A percentile compares a stretch with the other conserved stretches of the same genome.
phyloP scores from a whole-genome alignment of 2,888 invertebrate genomes.

The Maniola hyperantus region DNA sequence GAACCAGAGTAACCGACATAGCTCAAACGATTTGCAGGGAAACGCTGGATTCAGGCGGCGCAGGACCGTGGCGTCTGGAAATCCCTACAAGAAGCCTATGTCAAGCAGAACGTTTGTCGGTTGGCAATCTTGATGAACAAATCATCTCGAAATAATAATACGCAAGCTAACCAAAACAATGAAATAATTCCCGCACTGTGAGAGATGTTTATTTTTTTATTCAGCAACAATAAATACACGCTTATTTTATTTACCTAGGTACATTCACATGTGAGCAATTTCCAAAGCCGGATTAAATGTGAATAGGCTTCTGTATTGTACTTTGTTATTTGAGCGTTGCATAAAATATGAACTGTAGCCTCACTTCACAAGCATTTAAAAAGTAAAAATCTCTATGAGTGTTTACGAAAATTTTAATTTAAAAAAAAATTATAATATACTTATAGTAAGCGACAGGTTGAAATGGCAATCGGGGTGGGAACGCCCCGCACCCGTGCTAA shows the following conservation, averaged over 20 bases:
- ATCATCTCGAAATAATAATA: not conserved
- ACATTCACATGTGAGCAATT: not conserved
- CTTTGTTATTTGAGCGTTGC: conserved; percentile 4
- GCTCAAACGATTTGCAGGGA: too few relatives aligned
- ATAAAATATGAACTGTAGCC: not conserved
- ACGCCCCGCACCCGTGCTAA: too few relatives aligned
- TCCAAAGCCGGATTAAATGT: conserved; percentile 13
- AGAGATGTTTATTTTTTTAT: conserved; percentile 14
- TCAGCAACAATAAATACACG: conserved; percentile 12
- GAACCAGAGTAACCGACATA: too few relatives aligned
- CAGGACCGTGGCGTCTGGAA: too few relatives aligned
- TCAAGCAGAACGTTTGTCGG: too few relatives aligned
- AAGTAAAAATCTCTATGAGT: not conserved
- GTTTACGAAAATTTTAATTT: too few relatives aligned
- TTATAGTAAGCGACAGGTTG: too few relatives aligned
- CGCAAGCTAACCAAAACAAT: conserved; percentile 9
- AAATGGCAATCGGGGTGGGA: too few relatives aligned
- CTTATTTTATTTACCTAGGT: not conserved
- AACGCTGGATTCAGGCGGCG: too few relatives aligned
- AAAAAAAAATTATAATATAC: too few relatives aligned
- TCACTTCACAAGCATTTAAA: not conserved
- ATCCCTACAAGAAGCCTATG: too few relatives aligned
- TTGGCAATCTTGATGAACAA: too few relatives aligned
- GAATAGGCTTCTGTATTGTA: not conserved
- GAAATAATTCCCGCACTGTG: conserved; percentile 4